Base-by-base conservation (phyloP, 2,797 vertebrate species). In the Tokudaia tokunoshimensis region DNA sequence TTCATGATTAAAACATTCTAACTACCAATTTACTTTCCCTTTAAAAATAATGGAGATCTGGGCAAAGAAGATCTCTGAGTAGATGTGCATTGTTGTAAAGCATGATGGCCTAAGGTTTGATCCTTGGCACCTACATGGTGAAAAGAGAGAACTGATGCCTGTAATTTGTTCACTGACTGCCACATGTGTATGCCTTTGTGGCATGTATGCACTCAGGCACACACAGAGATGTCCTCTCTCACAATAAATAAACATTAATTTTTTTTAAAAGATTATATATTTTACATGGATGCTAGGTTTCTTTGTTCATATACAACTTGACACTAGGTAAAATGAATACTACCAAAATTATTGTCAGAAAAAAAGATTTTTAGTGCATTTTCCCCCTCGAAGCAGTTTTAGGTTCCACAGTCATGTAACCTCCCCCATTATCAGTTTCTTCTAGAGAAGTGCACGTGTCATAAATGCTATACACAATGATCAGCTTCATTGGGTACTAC, bases 241-340 rank as follows among this genome's bases (percentile, higher is more conserved):
- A 6, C 55, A 63, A 65, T 50, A 34, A 63, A 76, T 34, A 34
- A 26, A 65, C 13, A 37, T 65, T 44, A 44, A 63, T 11, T 44
- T 44, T 29, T 61, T 11, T 52, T 52, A 52, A 44, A 63, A 44
- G 24, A 91, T 22, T 76, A 41, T 41, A 41, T 52, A 88, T 91
- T 83, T 82, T 78, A 94, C 57, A 57, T 1, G 20, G 29, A 52
- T 75, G 55, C 37, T 90, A 61, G 22, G n/a, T 82, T 82, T 82
- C n/a, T 82, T 82, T 59, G 22, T 82, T 89, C 22, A 41, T 44
- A 59, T 82, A 86, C 76, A 59, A 88, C 92, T 52, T 82, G 6
- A 7, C 76, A 81, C 59, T 81, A 75, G 88, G 82, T 91, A 67
- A 94, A 87, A 87, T 87, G 19, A 91, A 34, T 67, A 41, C 24